These are phyloP conservation scores for Parnassius glacialis DNA, from an alignment of 2,888 invertebrate genomes.

Conservation along the genomic window DNA sequence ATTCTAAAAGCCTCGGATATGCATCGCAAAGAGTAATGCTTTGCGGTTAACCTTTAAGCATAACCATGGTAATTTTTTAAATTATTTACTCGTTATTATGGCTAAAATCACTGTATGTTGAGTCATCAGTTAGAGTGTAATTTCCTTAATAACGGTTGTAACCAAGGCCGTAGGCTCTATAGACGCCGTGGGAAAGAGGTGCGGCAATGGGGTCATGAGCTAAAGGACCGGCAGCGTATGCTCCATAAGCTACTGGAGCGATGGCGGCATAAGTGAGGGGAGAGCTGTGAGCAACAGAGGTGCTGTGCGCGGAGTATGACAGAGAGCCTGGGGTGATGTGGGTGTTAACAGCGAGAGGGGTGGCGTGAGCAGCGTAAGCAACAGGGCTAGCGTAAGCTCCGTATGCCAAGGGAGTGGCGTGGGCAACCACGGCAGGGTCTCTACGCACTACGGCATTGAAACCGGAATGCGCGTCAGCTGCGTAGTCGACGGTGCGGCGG, in stretches of 20 bases:
- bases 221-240: slow-evolving; percentile 37
- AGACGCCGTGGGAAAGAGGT: slow-evolving; percentile 32
- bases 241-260: slow-evolving; percentile 31
- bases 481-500: not conserved
- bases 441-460: not conserved
- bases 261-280: slow-evolving; percentile 39
- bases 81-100: not conserved
- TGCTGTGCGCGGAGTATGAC: not conserved
- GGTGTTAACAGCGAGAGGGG: slow-evolving; percentile 28
- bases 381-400: not conserved
- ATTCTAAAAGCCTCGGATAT: slow-evolving; percentile 6
- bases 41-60: not conserved
- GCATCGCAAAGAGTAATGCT: slow-evolving; percentile 9
- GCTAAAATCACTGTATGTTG: too few relatives aligned
- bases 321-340: not conserved
- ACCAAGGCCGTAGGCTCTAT: slow-evolving; percentile 26
- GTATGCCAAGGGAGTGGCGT: slow-evolving; percentile 37
- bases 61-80: not conserved
- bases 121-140: too few relatives aligned
- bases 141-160: slow-evolving; percentile 18
- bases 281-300: slow-evolving; percentile 18
- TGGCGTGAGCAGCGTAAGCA: slow-evolving; percentile 4
- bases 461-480: not conserved
- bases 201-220: slow-evolving; percentile 33
- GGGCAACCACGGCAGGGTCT: slow-evolving; percentile 20